Evolutionary conservation across 2,797 vertebrate species (phyloP).

Genomic region (Gambusia yucatana): DNA sequence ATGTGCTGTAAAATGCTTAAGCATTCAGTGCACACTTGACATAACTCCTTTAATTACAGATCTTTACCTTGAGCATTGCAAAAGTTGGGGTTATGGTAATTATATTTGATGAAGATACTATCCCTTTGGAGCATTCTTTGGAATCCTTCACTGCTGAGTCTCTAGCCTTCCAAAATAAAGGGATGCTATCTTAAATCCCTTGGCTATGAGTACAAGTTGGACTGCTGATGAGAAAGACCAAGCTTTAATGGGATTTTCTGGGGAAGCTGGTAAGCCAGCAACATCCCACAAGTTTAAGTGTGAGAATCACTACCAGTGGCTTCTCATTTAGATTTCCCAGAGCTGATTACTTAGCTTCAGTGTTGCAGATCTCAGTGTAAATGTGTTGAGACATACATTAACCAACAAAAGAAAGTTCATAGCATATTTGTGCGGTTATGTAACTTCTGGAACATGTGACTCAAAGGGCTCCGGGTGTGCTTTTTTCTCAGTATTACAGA

Average conservation of each 20-base stretch:
- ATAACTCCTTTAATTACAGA: constrained; percentile 49
- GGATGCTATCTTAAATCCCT: constrained; percentile 57
- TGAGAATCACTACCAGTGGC: constrained; percentile 52
- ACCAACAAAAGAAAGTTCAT: not conserved
- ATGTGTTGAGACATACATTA: constrained; percentile 35
- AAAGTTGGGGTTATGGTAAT: constrained; percentile 54
- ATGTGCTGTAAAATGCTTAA: constrained; percentile 31
- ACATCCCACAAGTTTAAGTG: constrained; percentile 61
- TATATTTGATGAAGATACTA: constrained; percentile 52
- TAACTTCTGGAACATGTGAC: constrained; percentile 24
- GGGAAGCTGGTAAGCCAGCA: constrained; percentile 69
- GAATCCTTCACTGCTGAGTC: constrained; percentile 53
- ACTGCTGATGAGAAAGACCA: constrained; percentile 55
- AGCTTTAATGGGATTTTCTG: constrained; percentile 65
- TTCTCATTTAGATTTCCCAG: constrained; percentile 61
- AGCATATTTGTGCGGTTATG: constrained; percentile 11
- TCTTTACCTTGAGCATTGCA: constrained; percentile 49
- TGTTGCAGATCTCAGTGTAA: constrained; percentile 53
- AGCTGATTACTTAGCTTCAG: constrained; percentile 57
- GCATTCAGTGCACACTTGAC: constrained; percentile 46
- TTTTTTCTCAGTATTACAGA: constrained; percentile 31
- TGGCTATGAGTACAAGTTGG: constrained; percentile 38
- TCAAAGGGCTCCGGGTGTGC: constrained; percentile 15
- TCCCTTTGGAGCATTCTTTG: constrained; percentile 52
- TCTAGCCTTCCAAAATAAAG: constrained; percentile 53